phyloP scores from a whole-genome alignment of 2,888 invertebrate species.

The Theodoxus fluviatilis region DNA sequence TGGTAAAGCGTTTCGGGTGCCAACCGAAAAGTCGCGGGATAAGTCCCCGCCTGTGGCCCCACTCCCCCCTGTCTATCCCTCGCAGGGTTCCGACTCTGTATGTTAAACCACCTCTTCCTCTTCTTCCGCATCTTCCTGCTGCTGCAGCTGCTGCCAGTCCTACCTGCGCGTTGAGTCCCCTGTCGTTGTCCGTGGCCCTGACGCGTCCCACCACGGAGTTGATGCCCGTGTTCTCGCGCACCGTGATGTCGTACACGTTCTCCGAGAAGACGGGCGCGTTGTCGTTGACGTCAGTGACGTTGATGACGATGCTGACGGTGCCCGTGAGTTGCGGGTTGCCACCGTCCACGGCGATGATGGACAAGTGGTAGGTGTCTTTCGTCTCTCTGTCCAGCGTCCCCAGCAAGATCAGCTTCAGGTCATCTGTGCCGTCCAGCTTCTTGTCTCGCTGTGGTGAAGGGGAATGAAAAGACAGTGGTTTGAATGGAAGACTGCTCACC shows the following conservation, averaged over 20 bases:
- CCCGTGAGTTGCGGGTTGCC: slow-evolving; percentile 41
- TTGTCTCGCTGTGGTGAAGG: too few relatives aligned
- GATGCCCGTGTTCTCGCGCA: slow-evolving; percentile 42
- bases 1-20: too few relatives aligned
- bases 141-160: too few relatives aligned
- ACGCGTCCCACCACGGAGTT: slow-evolving; percentile 67
- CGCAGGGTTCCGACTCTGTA: too few relatives aligned
- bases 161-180: slow-evolving; percentile 78
- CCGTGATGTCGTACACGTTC: slow-evolving; percentile 44
- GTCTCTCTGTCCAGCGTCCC: slow-evolving; percentile 46
- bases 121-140: too few relatives aligned
- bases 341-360: slow-evolving; percentile 46
- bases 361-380: slow-evolving; percentile 39
- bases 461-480: too few relatives aligned
- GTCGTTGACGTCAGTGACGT: slow-evolving; percentile 52
- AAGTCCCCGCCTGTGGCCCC: too few relatives aligned
- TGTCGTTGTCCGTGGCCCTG: slow-evolving; percentile 84
- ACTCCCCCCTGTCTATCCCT: too few relatives aligned
- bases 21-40: too few relatives aligned
- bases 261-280: slow-evolving; percentile 47
- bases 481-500: too few relatives aligned
- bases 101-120: too few relatives aligned
- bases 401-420: slow-evolving; percentile 40
- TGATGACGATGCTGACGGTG: slow-evolving; percentile 42
- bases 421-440: slow-evolving; percentile 43